These are phyloP conservation scores for Nothoprocta perdicaria DNA, from an alignment of 2,113 vertebrate species.

Conservation along the genomic window DNA sequence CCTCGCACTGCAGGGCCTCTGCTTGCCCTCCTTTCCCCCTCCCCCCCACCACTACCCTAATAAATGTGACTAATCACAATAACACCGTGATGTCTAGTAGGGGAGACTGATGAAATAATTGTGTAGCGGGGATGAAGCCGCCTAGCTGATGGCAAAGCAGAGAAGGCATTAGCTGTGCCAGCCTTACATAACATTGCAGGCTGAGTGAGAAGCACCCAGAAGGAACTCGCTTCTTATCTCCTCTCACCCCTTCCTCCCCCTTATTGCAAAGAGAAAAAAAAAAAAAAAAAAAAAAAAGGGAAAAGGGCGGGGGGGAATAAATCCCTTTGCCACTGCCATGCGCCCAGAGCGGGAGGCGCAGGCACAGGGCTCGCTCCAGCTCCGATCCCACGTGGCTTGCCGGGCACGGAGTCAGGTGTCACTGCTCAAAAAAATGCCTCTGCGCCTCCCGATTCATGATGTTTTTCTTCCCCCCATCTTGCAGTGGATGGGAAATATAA, in stretches of 20 bases:
- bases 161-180: constrained; percentile 60
- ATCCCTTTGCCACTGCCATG: background rate
- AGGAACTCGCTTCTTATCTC: constrained; percentile 24
- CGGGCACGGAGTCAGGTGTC: constrained; percentile 18
- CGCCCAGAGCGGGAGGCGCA: rapidly evolving
- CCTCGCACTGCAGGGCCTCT: background rate
- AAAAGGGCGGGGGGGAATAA: background rate
- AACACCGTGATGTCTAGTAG: constrained; percentile 50
- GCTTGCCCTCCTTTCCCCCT: background rate
- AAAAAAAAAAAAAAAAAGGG: rapidly evolving
- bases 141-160: constrained; percentile 24
- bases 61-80: constrained; percentile 32
- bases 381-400: background rate
- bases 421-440: constrained; percentile 12
- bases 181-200: constrained; percentile 65
- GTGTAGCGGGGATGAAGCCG: constrained; percentile 47
- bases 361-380: background rate
- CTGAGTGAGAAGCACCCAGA: constrained; percentile 57
- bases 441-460: constrained; percentile 6
- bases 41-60: background rate
- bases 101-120: constrained; percentile 63
- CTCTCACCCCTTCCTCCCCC: constrained; percentile 21
- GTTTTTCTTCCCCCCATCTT: background rate
- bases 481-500: constrained; percentile 23
- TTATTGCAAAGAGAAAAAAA: background rate